Percentiles rank a stretch among this genome's conserved stretches.
phyloP scores from a whole-genome alignment of 2,113 vertebrate species.

The Saccopteryx bilineata region DNA sequence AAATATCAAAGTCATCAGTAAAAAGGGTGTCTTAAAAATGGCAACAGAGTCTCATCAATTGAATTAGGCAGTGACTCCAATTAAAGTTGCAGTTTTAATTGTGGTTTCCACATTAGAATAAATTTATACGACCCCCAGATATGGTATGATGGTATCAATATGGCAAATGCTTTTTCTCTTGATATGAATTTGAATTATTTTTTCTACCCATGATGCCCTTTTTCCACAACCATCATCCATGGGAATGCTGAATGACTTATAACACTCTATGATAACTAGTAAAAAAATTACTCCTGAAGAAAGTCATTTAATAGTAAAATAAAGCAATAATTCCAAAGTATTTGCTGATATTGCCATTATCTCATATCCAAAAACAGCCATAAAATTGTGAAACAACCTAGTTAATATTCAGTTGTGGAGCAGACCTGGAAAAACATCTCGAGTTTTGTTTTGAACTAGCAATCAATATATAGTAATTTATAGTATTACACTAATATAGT shows the following conservation, averaged over 20 bases:
- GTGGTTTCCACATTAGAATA: not conserved
- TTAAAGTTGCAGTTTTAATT: not conserved
- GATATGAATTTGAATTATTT: not conserved
- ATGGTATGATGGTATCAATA: not conserved
- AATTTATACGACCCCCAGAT: not conserved
- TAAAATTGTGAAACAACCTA: not conserved
- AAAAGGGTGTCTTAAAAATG: not conserved
- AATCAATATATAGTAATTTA: not conserved
- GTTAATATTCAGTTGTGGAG: not conserved
- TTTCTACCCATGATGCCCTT: not conserved
- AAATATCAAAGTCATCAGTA: not conserved
- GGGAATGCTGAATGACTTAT: not conserved
- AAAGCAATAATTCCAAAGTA: not conserved
- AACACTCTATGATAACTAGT: not conserved
- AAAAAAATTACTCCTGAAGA: not conserved
- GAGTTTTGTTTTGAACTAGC: not conserved
- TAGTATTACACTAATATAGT: not conserved
- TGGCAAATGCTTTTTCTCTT: not conserved
- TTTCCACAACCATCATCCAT: not conserved
- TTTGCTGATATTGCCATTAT: not conserved
- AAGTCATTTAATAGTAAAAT: not conserved
- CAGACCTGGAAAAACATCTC: not conserved
- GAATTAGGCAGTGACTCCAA: not conserved
- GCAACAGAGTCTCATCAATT: not conserved
- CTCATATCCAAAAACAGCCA: not conserved